phyloP scores from a whole-genome alignment of 2,888 invertebrate species.

The Venusia cambrica region DNA sequence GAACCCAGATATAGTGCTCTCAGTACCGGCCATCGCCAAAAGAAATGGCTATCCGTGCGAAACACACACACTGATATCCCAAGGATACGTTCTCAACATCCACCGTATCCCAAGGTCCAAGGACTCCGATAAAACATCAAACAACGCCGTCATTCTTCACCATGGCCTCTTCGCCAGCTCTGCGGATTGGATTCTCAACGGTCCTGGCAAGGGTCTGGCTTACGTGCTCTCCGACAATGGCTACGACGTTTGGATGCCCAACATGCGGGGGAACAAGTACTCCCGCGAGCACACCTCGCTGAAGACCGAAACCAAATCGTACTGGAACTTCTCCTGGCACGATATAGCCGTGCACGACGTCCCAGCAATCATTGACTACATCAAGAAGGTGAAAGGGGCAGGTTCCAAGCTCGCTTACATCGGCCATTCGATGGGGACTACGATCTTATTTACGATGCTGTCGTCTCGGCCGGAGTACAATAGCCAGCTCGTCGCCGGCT shows the following conservation, averaged over 20 bases:
- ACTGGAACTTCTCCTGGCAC: slow-evolving; percentile 91
- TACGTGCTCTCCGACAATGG: slow-evolving; percentile 85
- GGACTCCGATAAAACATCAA: slow-evolving; percentile 41
- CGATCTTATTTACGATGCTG: slow-evolving; percentile 87
- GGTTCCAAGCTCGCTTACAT: slow-evolving; percentile 82
- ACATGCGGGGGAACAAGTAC: slow-evolving; percentile 90
- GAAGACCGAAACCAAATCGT: slow-evolving; percentile 79
- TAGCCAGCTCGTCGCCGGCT: slow-evolving; percentile 82
- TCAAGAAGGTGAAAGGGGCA: slow-evolving; percentile 51
- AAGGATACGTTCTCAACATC: slow-evolving; percentile 90
- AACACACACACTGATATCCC: slow-evolving; percentile 86
- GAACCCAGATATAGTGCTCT: slow-evolving; percentile 54
- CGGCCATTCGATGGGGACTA: slow-evolving; percentile 96
- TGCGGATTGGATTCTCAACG: slow-evolving; percentile 88
- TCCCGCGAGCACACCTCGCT: slow-evolving; percentile 83
- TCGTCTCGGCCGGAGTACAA: slow-evolving; percentile 85
- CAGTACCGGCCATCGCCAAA: slow-evolving; percentile 60
- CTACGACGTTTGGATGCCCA: slow-evolving; percentile 92
- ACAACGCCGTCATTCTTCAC: slow-evolving; percentile 83
- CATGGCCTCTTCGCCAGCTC: slow-evolving; percentile 91
- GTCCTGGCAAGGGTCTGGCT: slow-evolving; percentile 83
- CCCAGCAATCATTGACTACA: slow-evolving; percentile 90
- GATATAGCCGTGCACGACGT: slow-evolving; percentile 93
- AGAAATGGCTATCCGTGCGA: slow-evolving; percentile 86
- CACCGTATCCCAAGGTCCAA: slow-evolving; percentile 87